Base-by-base conservation (phyloP, 2,113 vertebrate genomes). In the Atractosteus spatula region DNA sequence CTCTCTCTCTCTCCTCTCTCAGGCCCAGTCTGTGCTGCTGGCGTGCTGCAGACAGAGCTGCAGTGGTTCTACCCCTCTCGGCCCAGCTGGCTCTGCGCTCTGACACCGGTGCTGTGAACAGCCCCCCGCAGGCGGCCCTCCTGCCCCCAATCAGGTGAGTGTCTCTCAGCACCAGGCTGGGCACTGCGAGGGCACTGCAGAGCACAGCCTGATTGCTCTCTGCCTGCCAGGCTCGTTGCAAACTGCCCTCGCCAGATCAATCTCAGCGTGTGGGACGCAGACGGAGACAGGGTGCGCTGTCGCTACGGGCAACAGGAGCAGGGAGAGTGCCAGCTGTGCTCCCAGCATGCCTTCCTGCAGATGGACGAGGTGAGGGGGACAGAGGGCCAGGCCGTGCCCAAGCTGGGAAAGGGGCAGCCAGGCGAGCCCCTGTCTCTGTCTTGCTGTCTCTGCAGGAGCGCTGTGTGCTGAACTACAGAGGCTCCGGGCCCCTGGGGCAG, bases 91-190 rank as follows among this genome's bases (percentile, higher is more conserved):
- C 55, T 0, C 3, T 83, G 14, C 80, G 86, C 6, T 45, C n/a
- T 14, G 87, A 83, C 76, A 87, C 41, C 0, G 74, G 81, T 14
- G 75, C 41, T 72, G 73, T 90, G 64, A 91, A 91, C 82, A 78
- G 70, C 0, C 86, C 90, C 3, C 55, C 81, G 51, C 84, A 14
- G 62, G 84, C 80, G 12, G 86, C 76, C 42, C 83, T 90, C 2
- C 79, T 71, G 62, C 90, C 89, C 69, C 90, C 90, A 17, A 57
- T 91, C 6, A 86, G 89, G 89, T 90, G 74, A 73, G 12, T 4
- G 4, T 42, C 55, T 43, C 3, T n/a, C 43, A 55, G 43, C 54
- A 12, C 13, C 10, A 43, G 3, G 7, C 2, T 76, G n/a, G 64
- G 7, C 16, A 16, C 45, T 29, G 4, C 57, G 13, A 17, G 17